Evolutionary conservation across 2,113 vertebrate species (phyloP).

Genomic region (Lophotis ruficrista): DNA sequence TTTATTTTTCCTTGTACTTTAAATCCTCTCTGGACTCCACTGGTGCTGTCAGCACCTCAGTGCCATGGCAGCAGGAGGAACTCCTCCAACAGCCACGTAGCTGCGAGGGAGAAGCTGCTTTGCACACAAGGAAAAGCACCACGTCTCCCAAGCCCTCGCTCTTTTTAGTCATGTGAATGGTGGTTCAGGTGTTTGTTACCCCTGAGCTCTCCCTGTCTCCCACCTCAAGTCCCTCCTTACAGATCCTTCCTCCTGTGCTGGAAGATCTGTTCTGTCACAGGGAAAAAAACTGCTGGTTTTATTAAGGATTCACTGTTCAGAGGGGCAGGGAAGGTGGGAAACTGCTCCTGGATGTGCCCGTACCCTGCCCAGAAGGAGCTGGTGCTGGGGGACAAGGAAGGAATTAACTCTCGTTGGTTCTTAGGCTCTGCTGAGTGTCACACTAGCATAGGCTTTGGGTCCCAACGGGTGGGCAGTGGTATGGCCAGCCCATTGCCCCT

Average conservation of each 20-base stretch:
- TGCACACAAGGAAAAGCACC: not conserved
- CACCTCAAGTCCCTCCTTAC: not conserved
- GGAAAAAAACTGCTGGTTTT: not conserved
- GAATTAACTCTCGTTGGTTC: not conserved
- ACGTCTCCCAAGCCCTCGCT: accelerated
- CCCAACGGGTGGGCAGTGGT: not conserved
- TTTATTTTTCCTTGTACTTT: not conserved
- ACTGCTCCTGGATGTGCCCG: not conserved
- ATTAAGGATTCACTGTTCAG: not conserved
- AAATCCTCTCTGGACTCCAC: not conserved
- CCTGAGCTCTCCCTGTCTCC: not conserved
- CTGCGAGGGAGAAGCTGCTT: not conserved
- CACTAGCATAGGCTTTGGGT: not conserved
- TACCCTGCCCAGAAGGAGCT: not conserved
- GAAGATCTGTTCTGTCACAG: not conserved
- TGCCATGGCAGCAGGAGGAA: not conserved
- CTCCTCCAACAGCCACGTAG: not conserved
- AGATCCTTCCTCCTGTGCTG: not conserved
- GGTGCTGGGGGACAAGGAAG: not conserved
- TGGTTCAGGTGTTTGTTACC: not conserved
- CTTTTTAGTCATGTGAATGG: not conserved
- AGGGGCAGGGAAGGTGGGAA: not conserved
- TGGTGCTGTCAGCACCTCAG: not conserved
- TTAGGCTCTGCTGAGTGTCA: not conserved
- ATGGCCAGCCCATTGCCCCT: not conserved